These are phyloP conservation scores for Callipepla squamata DNA, from an alignment of 2,113 vertebrate genomes.

Conservation along the genomic window DNA sequence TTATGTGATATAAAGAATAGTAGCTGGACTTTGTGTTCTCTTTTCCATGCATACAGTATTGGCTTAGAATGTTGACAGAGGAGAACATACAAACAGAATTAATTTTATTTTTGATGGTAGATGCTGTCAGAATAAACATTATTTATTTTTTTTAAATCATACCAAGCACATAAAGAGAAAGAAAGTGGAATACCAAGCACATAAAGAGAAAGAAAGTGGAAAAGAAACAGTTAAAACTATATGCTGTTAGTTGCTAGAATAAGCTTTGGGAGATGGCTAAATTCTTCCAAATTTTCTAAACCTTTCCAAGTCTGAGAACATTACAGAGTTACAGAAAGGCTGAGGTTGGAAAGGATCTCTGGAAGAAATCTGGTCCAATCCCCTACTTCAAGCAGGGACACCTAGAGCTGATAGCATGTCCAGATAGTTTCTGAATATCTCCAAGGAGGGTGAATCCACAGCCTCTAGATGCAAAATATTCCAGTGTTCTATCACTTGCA, in stretches of 20 bases:
- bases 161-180: accelerated
- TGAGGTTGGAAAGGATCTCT: background rate
- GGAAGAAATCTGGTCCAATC: background rate
- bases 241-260: background rate
- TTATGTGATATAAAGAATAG: background rate
- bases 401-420: background rate
- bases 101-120: background rate
- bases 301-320: background rate
- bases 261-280: background rate
- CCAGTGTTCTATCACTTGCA: background rate
- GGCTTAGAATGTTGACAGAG: background rate
- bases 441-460: background rate
- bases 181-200: background rate
- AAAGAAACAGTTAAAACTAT: background rate
- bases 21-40: background rate
- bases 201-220: accelerated
- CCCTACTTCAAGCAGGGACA: background rate
- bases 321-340: background rate
- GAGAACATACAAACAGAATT: background rate
- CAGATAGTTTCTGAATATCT: background rate
- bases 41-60: background rate
- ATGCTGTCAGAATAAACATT: background rate
- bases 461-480: background rate
- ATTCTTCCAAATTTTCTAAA: background rate
- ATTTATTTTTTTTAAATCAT: background rate